Evolutionary conservation across 2,113 vertebrate species (phyloP), one percentile per base, ranked within the genome.

Genomic region (Orycteropus afer): DNA sequence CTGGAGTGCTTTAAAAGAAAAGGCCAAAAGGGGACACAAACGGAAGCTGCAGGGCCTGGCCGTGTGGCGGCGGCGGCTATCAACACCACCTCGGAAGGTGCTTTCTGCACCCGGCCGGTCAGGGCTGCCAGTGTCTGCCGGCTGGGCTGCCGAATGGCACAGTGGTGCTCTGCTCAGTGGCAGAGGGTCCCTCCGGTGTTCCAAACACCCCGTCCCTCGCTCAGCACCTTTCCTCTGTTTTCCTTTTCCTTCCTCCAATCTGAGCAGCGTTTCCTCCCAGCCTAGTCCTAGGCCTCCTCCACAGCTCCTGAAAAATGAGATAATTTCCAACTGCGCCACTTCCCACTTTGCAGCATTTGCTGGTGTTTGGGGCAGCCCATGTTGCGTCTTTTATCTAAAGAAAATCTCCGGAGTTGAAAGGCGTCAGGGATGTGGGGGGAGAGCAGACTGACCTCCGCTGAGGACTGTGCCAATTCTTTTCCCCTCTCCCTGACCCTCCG

Each of bases 141-240:
- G 98, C 99, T 98, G 98, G 98, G 95, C 96, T 84, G 69, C 77
- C 91, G 97, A 97, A 98, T 98, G 97, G 98, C 97, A 96, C 96
- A 88, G 97, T 83, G 93, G 95, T 53, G 96, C 91, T 94, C 97
- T 97, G 97, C 97, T 97, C 91, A 25, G 32, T 34, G 94, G 96
- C 86, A 92, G 97, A 86, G 98, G 98, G 98, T 98, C 97, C 96
- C 69, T 93, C 97, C 93, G 98, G 99, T 99, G 99, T 99, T 98
- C 81, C 40, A 25, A 65, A 57, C 8, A 49, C 97, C 6, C 45
- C 98, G 97, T 98, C 96, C 97, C 97, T 67, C 97, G 98, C 98
- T 98, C 98, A 97, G 98, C 92, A 81, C 97, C 98, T 98, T 97
- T 98, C 99, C 98, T 98, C 98, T 98, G 98, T 98, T 99, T 99